Evolutionary conservation across 2,113 vertebrate genomes (phyloP).

Genomic region (Mesembrinibis cayennensis): DNA sequence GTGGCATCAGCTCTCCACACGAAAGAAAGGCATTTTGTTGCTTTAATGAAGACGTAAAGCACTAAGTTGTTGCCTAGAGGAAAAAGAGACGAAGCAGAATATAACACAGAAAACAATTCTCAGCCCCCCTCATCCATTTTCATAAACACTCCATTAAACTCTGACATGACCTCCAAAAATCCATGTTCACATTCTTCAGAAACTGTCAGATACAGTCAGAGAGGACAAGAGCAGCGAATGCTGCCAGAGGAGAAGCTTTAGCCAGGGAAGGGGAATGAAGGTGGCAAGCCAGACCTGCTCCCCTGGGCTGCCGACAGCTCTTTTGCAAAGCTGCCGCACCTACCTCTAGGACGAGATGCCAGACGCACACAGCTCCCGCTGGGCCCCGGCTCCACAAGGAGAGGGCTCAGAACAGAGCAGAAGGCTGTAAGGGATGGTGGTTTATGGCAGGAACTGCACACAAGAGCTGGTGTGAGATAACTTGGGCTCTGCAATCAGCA

Average conservation of each 20-base stretch:
- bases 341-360: background rate
- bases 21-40: background rate
- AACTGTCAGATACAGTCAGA: background rate
- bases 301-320: background rate
- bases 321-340: background rate
- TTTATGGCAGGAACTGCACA: background rate
- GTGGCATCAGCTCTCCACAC: background rate
- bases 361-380: background rate
- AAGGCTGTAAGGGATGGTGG: background rate
- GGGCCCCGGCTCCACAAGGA: background rate
- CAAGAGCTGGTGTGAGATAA: background rate
- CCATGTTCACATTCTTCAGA: conserved; percentile 29
- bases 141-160: conserved; percentile 39
- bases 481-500: background rate
- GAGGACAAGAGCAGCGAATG: background rate
- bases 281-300: background rate
- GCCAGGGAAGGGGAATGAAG: background rate
- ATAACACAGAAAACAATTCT: conserved; percentile 13
- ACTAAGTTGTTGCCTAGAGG: background rate
- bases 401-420: background rate
- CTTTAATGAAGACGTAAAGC: conserved; percentile 46
- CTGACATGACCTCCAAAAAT: conserved; percentile 54
- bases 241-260: background rate
- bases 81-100: background rate
- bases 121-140: conserved; percentile 18